A percentile compares a stretch with the other conserved stretches of the same genome.
Evolutionary conservation across 2,797 vertebrate species (phyloP).

Genomic region (Nannoperca australis): DNA sequence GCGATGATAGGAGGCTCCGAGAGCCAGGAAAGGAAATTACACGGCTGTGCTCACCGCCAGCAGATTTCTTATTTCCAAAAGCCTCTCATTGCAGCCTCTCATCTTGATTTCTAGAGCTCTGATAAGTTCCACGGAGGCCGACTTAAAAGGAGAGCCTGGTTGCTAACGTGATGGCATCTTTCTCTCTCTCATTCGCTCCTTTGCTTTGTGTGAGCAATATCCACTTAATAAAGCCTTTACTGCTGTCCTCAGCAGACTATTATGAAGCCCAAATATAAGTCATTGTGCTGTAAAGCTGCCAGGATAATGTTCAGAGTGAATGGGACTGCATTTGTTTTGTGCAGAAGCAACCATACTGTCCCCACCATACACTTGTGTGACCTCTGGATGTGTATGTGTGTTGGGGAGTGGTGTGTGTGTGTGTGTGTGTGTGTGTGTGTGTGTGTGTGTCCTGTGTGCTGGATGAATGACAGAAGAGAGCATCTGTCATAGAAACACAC

Average conservation of each 20-base stretch:
- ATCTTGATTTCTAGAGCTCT: slow-evolving; percentile 72
- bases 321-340: slow-evolving; percentile 15
- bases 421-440: slow-evolving; percentile 23
- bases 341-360: slow-evolving; percentile 27
- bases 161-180: slow-evolving; percentile 27
- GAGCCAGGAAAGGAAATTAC: slow-evolving; percentile 79
- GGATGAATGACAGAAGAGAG: slow-evolving; percentile 79
- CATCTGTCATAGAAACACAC: slow-evolving; percentile 77
- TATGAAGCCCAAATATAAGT: slow-evolving; percentile 15
- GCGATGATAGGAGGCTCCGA: slow-evolving; percentile 70
- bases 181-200: slow-evolving; percentile 28
- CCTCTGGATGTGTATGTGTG: slow-evolving; percentile 55
- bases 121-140: slow-evolving; percentile 67
- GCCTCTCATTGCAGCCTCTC: slow-evolving; percentile 59
- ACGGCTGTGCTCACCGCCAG: slow-evolving; percentile 55
- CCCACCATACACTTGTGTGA: slow-evolving; percentile 64
- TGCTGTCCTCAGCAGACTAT: slow-evolving; percentile 31
- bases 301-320: slow-evolving; percentile 10
- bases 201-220: slow-evolving; percentile 55
- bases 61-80: slow-evolving; percentile 66
- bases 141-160: slow-evolving; percentile 62
- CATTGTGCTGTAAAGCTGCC: slow-evolving; percentile 17
- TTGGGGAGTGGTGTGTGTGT: slow-evolving; percentile 4
- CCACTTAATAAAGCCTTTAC: slow-evolving; percentile 54
- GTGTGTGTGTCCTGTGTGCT: slow-evolving; percentile 23